Evolutionary conservation across 2,797 vertebrate species (phyloP).

Genomic region (Sandelia bainsii): DNA sequence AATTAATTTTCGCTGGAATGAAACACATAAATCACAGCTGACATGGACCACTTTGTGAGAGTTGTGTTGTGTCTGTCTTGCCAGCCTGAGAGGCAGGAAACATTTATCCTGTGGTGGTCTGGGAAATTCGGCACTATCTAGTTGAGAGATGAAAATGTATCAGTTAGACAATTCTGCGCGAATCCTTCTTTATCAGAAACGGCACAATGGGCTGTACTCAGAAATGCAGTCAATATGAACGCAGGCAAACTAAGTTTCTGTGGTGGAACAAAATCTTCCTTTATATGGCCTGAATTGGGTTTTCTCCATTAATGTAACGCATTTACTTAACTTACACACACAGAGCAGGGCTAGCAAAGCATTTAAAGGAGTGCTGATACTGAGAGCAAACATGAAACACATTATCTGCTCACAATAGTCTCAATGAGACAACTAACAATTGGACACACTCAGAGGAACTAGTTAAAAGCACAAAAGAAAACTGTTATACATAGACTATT

Average conservation of each 20-base stretch:
- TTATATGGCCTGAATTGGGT: neutral
- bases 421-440: neutral
- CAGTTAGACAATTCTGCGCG: conserved; percentile 44
- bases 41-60: conserved; percentile 78
- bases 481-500: neutral
- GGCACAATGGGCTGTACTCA: conserved; percentile 40
- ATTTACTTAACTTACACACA: neutral
- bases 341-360: no score
- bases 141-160: conserved; percentile 51
- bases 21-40: conserved; percentile 81
- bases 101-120: conserved; percentile 72
- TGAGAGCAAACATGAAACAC: neutral
- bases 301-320: no score
- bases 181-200: conserved; percentile 55
- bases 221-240: conserved; percentile 19
- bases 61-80: conserved; percentile 72
- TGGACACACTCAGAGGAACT: neutral
- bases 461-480: neutral
- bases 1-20: conserved; percentile 83
- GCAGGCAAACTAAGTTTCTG: conserved; percentile 1
- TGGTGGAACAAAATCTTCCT: neutral
- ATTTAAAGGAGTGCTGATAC: neutral
- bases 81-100: conserved; percentile 60
- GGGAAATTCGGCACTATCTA: conserved; percentile 66
- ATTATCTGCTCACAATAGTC: neutral